Evolutionary conservation across 2,888 invertebrate species (phyloP), one percentile per base, ranked within the genome.

Genomic region (Ophonus ardosiacus): DNA sequence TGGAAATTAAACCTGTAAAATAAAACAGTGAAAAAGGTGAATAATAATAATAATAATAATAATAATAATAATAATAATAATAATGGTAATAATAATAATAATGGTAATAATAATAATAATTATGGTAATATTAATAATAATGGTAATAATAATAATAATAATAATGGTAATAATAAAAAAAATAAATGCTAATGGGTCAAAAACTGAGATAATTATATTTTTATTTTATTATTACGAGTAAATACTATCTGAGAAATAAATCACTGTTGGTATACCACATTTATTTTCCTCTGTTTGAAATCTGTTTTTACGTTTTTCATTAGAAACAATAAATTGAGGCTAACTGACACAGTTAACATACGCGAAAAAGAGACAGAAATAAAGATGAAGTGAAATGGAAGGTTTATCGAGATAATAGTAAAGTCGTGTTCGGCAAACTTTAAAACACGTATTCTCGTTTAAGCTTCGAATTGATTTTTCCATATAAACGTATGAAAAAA

Each of bases 361-460:
- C 38, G 31, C n/a, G 31, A 31, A 68, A 68, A 7, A 68, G 68
- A 68, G 38, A 38, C 38, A 68, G 7, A 13, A 31, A 31, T 24
- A 4, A 7, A 38, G 15, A 0, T 15, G 31, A 38, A 68, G 38
- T 7, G 68, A 31, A 38, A 68, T 68, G n/a, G 68, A 68, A 31
- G 31, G 38, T 38, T 68, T 68, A 68, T 68, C 68, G 68, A 68
- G 68, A 68, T 68, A 68, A 68, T 68, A 68, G 68, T 68, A 68
- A 68, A 68, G 68, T 68, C 38, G 68, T 68, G 68, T 68, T 68
- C 68, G 68, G 31, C 68, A 68, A 68, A 68, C 38, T 68, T 68
- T 68, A 68, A 68, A 68, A 68, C 68, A 68, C 68, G 68, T 68
- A 68, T 68, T 68, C 38, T 68, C 68, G 68, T 68, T 68, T 68